Conservation (phyloP, 2,113 vertebrate genomes). For the Castor canadensis region DNA sequence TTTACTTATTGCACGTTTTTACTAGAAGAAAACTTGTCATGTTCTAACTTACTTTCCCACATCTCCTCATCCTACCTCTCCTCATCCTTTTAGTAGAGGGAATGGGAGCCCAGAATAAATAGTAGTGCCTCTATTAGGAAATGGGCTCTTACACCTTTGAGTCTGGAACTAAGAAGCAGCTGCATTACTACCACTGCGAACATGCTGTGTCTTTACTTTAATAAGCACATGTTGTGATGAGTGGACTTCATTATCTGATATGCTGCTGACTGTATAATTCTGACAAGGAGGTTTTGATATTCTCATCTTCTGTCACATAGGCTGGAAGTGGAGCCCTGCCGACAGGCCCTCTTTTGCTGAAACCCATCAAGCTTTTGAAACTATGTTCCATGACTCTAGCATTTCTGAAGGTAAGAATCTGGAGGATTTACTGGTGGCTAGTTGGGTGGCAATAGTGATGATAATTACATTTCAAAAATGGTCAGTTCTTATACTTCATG, state of each 20-base stretch:
- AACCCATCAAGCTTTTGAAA: conserved; percentile 98
- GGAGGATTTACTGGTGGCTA: not conserved
- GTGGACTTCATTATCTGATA: not conserved
- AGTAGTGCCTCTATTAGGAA: not conserved
- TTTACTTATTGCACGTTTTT: not conserved
- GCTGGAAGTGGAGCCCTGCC: conserved; percentile 98
- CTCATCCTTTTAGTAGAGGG: not conserved
- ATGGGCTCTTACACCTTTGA: not conserved
- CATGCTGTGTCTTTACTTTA: not conserved
- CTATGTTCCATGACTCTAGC: conserved; percentile 99
- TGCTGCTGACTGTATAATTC: not conserved
- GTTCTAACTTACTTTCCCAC: not conserved
- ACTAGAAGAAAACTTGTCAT: not conserved
- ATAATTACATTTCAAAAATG: not conserved
- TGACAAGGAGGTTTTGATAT: not conserved
- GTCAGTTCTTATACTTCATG: not conserved
- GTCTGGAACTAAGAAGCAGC: not conserved
- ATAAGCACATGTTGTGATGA: not conserved
- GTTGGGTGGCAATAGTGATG: not conserved
- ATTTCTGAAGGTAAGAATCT: conserved; percentile 94
- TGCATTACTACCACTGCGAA: not conserved
- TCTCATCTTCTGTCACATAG: conserved; percentile 78
- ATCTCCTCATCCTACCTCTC: not conserved
- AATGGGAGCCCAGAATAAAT: not conserved
- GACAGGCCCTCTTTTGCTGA: conserved; percentile 97